These are phyloP conservation scores for Callorhinus ursinus DNA, from an alignment of 2,113 vertebrate genomes.

Conservation along the genomic window DNA sequence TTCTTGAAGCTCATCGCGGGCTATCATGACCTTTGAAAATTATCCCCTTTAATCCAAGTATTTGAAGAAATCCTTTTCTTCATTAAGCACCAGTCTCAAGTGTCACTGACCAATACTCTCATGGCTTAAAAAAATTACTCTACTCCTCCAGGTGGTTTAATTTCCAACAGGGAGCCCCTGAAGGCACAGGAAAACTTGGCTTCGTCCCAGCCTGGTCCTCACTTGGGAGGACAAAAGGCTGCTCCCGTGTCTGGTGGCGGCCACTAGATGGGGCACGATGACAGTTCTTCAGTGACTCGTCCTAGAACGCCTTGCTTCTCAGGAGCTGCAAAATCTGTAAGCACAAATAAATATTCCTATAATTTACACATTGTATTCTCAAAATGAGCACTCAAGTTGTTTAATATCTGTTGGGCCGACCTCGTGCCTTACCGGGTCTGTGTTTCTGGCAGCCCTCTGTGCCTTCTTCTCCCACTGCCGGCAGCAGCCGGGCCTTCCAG, in stretches of 20 bases:
- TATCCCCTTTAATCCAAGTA: not conserved
- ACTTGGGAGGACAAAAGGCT: not conserved
- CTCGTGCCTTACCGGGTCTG: not conserved
- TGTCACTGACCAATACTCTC: not conserved
- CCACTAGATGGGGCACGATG: constrained; percentile 43
- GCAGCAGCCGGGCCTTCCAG: rapidly evolving
- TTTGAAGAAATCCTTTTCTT: not conserved
- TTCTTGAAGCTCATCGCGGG: not conserved
- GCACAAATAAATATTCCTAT: not conserved
- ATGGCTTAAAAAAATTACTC: not conserved
- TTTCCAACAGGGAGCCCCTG: not conserved
- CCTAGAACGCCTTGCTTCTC: not conserved
- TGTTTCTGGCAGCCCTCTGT: rapidly evolving
- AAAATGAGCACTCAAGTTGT: not conserved
- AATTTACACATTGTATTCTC: not conserved
- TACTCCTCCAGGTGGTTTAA: not conserved
- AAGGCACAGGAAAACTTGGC: not conserved
- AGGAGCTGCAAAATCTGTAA: not conserved
- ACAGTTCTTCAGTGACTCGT: not conserved
- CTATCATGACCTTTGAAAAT: not conserved
- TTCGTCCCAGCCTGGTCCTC: not conserved
- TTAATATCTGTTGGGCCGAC: rapidly evolving
- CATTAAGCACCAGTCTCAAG: not conserved
- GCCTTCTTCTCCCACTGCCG: rapidly evolving
- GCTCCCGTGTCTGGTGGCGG: rapidly evolving